Conservation (phyloP, 2,888 invertebrate genomes). For the Pardosa pseudoannulata region DNA sequence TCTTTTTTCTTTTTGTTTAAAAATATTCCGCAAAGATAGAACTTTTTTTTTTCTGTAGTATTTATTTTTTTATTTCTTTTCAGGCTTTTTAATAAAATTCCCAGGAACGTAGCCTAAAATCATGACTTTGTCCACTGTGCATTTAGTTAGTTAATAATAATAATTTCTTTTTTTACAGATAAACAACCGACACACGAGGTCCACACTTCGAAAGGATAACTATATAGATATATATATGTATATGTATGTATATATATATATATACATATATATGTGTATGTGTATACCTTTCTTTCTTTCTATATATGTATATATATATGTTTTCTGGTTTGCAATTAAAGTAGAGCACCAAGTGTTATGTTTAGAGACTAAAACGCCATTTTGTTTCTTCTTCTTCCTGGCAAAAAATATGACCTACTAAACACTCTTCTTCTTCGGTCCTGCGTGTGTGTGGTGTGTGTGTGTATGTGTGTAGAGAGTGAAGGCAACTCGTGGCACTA, state of each 20-base stretch:
- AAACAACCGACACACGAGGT: conserved; percentile 28
- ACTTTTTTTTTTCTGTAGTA: not conserved
- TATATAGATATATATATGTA: too few relatives aligned
- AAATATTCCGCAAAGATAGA: conserved; percentile 60
- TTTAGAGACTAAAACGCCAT: conserved; percentile 67
- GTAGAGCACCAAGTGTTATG: conserved; percentile 65
- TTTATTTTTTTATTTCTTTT: not conserved
- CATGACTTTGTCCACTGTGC: conserved; percentile 11
- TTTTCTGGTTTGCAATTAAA: conserved; percentile 6
- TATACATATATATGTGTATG: too few relatives aligned
- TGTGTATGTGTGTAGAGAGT: conserved; percentile 41
- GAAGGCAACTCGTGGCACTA: conserved; percentile 71
- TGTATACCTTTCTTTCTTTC: too few relatives aligned
- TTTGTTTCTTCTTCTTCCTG: conserved; percentile 18
- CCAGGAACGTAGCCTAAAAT: conserved; percentile 5
- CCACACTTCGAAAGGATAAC: conserved; percentile 35
- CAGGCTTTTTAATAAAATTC: conserved; percentile 49
- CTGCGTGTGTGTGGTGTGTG: conserved; percentile 39
- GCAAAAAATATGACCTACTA: conserved; percentile 69
- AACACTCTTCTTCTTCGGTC: conserved; percentile 62
- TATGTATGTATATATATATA: too few relatives aligned
- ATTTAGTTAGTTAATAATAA: not conserved
- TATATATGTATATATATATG: not conserved
- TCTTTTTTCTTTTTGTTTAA: conserved; percentile 45
- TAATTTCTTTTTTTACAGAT: conserved; percentile 3